These are phyloP conservation scores for Drosophila antonietae DNA, from an alignment of 2,888 invertebrate genomes.

Conservation along the genomic window DNA sequence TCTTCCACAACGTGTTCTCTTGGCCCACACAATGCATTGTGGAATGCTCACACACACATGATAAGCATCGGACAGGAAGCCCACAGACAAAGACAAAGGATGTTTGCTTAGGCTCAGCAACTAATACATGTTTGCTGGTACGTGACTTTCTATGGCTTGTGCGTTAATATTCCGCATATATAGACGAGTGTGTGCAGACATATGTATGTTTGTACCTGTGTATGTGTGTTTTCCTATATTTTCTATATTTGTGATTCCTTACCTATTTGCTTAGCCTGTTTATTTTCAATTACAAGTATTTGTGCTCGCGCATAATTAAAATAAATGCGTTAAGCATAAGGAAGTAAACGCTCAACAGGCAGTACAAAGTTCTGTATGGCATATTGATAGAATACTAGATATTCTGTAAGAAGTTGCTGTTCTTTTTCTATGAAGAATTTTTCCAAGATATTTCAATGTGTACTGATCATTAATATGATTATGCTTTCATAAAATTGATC, in stretches of 20 bases:
- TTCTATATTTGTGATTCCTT: constrained; percentile 10
- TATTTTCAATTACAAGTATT: constrained; percentile 72
- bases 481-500: too few relatives aligned
- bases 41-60: constrained; percentile 52
- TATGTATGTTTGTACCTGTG: too few relatives aligned
- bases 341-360: constrained; percentile 50
- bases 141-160: constrained; percentile 68
- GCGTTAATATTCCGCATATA: constrained; percentile 52
- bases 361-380: not conserved
- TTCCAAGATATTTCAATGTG: too few relatives aligned
- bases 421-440: too few relatives aligned
- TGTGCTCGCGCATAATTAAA: constrained; percentile 65
- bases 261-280: constrained; percentile 60
- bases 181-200: not conserved
- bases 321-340: constrained; percentile 25
- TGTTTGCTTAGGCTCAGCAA: constrained; percentile 71
- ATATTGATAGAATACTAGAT: not conserved
- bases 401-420: not conserved
- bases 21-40: constrained; percentile 34
- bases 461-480: too few relatives aligned
- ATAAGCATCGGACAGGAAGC: constrained; percentile 76
- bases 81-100: constrained; percentile 62
- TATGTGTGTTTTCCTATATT: constrained; percentile 11
- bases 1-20: not conserved
- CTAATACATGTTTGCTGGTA: constrained; percentile 37